Evolutionary conservation across 1,140 invertebrate genomes (phyloP).

Genomic region (Drosophila kurseongensis): DNA sequence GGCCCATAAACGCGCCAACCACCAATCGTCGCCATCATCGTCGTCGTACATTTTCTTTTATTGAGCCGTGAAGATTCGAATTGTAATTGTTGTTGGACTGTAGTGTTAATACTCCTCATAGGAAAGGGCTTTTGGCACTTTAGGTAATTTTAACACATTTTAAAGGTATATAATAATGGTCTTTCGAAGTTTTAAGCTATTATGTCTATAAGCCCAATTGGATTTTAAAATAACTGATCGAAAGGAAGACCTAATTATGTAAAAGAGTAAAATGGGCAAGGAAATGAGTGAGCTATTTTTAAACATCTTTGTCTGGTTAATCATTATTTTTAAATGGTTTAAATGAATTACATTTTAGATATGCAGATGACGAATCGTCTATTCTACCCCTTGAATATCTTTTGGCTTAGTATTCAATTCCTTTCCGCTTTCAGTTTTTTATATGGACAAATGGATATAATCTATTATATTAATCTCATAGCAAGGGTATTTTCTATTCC

Average conservation of each 20-base stretch:
- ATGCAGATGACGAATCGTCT: too few relatives aligned
- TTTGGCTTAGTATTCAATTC: not conserved
- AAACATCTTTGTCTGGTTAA: too few relatives aligned
- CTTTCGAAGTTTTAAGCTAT: too few relatives aligned
- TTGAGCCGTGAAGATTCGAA: conserved; percentile 71
- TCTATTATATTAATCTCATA: too few relatives aligned
- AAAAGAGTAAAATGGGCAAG: not conserved
- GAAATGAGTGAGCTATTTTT: not conserved
- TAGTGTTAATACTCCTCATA: conserved; percentile 6
- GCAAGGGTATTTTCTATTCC: conserved; percentile 6
- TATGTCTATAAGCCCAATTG: too few relatives aligned
- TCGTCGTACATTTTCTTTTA: conserved; percentile 75
- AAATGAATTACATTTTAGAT: too few relatives aligned
- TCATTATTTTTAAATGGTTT: too few relatives aligned
- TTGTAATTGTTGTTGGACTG: conserved; percentile 21
- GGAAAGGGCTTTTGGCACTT: not conserved
- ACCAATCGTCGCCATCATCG: conserved; percentile 34
- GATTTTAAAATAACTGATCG: too few relatives aligned
- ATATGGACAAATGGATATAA: too few relatives aligned
- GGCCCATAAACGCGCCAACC: conserved; percentile 53
- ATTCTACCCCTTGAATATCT: not conserved
- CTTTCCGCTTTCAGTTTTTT: too few relatives aligned
- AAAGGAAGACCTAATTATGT: too few relatives aligned
- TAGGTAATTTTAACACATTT: not conserved
- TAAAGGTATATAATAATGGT: too few relatives aligned